Base-by-base conservation (phyloP, 2,113 vertebrate genomes). In the Otus sunia region DNA sequence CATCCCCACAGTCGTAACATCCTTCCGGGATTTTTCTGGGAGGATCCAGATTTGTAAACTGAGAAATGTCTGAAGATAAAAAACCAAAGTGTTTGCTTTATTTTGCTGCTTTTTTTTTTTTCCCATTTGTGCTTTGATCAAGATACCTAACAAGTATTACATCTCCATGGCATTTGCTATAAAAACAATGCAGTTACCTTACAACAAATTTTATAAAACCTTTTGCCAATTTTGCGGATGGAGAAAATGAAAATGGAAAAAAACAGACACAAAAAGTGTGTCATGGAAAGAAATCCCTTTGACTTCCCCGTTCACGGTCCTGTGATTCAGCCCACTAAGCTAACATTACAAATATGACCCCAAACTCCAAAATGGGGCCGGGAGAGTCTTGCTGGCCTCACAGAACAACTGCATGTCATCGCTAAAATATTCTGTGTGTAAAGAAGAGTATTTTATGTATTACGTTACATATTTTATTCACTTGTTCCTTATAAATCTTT, bases 1-100 rank as follows among this genome's bases (percentile, higher is more conserved):
- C 99, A 21, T 99, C 99, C 34, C 98, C 99, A 82, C 99, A 99
- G 83, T 99, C 99, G 5, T 99, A 99, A 90, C 97, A 99, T 41
- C 98, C 98, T 39, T 97, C 71, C 21, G 99, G 99, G 90, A 99
- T 98, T 79, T 91, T 83, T 67, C 95, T 96, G 32, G 98, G 98
- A 53, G 99, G 99, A 94, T 99, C 98, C 72, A 95, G 86, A 56
- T 99, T 98, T 86, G 98, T 99, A 56, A 99, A 91, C 80, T 99
- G 99, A 95, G 98, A 98, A 96, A 98, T 98, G 94, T 98, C 99
- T 99, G 88, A 92, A 95, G 90, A 59, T 47, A 22, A 71, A 18
- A 82, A 32, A 55, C 68, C 20, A 20, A 71, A 62, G 45, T 7
- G 11, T 59, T 90, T 68, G 43, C 12, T 82, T 86, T 73, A 50